These are phyloP conservation scores for Gryllus longicercus DNA, from an alignment of 2,888 invertebrate genomes.

Conservation along the genomic window DNA sequence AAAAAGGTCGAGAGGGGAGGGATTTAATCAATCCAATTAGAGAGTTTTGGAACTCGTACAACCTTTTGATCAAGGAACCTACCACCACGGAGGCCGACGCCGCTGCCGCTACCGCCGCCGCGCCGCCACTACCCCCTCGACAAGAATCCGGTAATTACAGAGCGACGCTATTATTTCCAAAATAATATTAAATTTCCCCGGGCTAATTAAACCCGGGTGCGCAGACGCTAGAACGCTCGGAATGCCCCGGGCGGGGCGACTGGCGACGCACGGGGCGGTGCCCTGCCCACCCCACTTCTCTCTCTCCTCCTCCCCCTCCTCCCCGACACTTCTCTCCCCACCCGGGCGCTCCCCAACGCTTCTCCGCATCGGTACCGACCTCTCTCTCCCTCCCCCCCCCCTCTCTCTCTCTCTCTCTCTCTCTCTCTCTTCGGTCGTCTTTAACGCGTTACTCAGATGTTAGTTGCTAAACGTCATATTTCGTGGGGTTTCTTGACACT, in stretches of 20 bases:
- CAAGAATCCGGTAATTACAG: conserved; percentile 17
- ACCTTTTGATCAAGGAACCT: conserved; percentile 17
- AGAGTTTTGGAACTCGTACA: conserved; percentile 17
- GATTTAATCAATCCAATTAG: conserved; percentile 17
- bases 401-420: no score
- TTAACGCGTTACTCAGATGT: no score
- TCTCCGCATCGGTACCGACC: no score
- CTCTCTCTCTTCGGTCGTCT: no score
- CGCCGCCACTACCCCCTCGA: not conserved
- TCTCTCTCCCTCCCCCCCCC: no score
- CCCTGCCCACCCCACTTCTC: no score
- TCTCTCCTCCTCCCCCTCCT: no score
- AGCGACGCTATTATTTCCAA: conserved; percentile 17
- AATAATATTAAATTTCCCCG: not conserved
- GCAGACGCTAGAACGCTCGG: not conserved
- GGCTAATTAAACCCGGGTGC: not conserved
- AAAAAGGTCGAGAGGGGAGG: conserved; percentile 1
- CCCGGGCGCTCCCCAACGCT: no score
- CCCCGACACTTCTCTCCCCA: no score
- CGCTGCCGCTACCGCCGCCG: not conserved
- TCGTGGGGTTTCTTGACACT: no score
- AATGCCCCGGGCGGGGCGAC: not conserved
- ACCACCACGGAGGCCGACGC: not conserved
- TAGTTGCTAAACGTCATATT: no score
- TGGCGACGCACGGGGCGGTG: not conserved